These are phyloP conservation scores for Pachydiplax longipennis DNA, from an alignment of 2,888 invertebrate species.

Conservation along the genomic window DNA sequence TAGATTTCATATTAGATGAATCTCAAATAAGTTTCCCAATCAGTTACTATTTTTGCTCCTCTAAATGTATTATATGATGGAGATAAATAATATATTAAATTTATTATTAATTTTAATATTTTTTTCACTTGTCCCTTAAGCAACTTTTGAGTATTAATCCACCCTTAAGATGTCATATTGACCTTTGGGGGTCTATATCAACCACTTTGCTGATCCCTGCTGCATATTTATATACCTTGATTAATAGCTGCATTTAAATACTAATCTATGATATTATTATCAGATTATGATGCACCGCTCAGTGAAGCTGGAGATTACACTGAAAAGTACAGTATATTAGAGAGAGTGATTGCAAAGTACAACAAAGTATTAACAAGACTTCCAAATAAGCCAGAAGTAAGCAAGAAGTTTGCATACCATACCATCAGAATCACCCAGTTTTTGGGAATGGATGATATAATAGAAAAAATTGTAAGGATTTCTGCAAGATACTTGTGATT, in stretches of 20 bases:
- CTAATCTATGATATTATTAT: not conserved
- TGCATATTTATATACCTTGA: conserved; percentile 52
- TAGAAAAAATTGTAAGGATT: conserved; percentile 52
- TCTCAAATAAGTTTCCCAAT: too few species aligned
- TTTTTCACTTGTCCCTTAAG: too few species aligned
- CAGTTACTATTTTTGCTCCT: too few species aligned
- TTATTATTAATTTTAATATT: too few species aligned
- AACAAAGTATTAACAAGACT: conserved; percentile 54
- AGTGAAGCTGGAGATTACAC: conserved; percentile 65
- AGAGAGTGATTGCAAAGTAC: conserved; percentile 53
- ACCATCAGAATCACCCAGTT: conserved; percentile 52
- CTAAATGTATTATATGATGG: too few species aligned
- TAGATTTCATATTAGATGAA: too few species aligned
- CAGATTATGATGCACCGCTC: conserved; percentile 65
- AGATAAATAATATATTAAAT: too few species aligned
- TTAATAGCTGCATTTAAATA: not conserved
- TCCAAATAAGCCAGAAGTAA: conserved; percentile 57
- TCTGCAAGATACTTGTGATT: not conserved
- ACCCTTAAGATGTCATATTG: too few species aligned
- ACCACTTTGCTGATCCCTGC: too few species aligned
- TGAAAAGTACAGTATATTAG: conserved; percentile 59
- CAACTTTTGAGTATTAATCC: too few species aligned
- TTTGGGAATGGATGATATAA: conserved; percentile 53
- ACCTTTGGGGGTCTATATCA: too few species aligned
- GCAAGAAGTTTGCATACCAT: conserved; percentile 56